Conservation (phyloP, 2,888 invertebrate species). For the Tenthredo scrophulariae region DNA sequence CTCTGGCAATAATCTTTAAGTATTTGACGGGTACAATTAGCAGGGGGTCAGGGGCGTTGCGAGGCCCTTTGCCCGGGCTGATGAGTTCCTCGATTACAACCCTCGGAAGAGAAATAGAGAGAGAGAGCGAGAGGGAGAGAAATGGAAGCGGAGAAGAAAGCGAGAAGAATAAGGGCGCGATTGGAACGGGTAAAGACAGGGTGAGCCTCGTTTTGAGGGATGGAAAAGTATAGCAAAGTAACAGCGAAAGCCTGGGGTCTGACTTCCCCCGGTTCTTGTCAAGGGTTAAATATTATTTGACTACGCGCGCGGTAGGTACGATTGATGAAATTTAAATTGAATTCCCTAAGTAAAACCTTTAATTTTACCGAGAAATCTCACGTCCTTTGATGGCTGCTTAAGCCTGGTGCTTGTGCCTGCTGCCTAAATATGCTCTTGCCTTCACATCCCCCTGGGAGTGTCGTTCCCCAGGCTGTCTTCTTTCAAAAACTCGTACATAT, state of each 20-base stretch:
- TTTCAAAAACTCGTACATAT: background rate
- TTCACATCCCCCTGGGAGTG: background rate
- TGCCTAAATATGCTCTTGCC: background rate
- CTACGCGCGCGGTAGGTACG: conserved; percentile 34
- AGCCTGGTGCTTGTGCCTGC: background rate
- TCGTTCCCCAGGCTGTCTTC: background rate
- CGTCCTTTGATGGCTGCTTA: background rate
- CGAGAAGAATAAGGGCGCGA: conserved; percentile 30
- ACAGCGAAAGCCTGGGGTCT: conserved; percentile 31
- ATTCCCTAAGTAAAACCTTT: conserved; percentile 50
- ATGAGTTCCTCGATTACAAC: conserved; percentile 59
- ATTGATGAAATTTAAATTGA: conserved; percentile 58
- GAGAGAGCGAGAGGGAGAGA: background rate
- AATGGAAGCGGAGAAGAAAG: conserved; percentile 28
- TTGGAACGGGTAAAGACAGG: conserved; percentile 33
- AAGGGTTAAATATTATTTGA: conserved; percentile 56
- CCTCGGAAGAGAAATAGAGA: conserved; percentile 2
- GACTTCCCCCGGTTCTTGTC: conserved; percentile 32
- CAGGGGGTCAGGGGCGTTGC: conserved; percentile 48
- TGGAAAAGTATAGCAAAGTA: conserved; percentile 59
- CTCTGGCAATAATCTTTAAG: conserved; percentile 51
- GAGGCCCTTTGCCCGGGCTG: conserved; percentile 58
- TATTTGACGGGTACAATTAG: conserved; percentile 54
- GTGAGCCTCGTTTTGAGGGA: conserved; percentile 39
- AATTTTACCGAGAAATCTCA: conserved; percentile 36